Evolutionary conservation across 2,888 invertebrate genomes (phyloP), one percentile per base, ranked within the genome.

Genomic region (Eristalis tenax): DNA sequence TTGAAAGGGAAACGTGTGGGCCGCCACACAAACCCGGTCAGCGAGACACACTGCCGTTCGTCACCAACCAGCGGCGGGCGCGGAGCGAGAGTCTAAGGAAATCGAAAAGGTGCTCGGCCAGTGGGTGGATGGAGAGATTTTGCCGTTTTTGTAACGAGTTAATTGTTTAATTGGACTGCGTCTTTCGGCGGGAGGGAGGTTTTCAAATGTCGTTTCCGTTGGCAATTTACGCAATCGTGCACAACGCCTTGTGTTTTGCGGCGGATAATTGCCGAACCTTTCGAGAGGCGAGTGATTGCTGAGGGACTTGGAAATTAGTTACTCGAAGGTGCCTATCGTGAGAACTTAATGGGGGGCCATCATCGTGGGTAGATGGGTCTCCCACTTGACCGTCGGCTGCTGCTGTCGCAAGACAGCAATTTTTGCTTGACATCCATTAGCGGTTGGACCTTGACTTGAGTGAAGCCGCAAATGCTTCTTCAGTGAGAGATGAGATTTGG

Each of bases 101-200:
- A 85, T 77, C 57, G 81, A 85, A 77, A 85, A 80, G 73, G 73
- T 68, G 66, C 26, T 8, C 15, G 15, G 61, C 28, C 61, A 40
- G 13, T 65, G 77, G 85, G 81, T 85, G 85, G 32, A 63, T 63
- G n/a, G 2, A 32, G 22, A 32, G 38, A 38, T 66, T 63, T 77
- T 32, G 50, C 50, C 50, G 50, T n/a, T 50, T 59, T 66, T 79
- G 75, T 77, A 6, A 6, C 50, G 59, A 74, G 64, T 82, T 86
- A 86, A 86, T 86, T 86, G 69, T 69, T 86, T 82, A 86, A 86
- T 82, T 86, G 77, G 61, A 74, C 64, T 82, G 85, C 77, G 85
- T 82, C 74, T 65, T 38, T 35, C 22, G 38, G 4, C 28, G 4
- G 43, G 43, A 32, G 57, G 38, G 22, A 26, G 22, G 28, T 73